Evolutionary conservation across 2,888 invertebrate genomes (phyloP).

Genomic region (Bembecia ichneumoniformis): DNA sequence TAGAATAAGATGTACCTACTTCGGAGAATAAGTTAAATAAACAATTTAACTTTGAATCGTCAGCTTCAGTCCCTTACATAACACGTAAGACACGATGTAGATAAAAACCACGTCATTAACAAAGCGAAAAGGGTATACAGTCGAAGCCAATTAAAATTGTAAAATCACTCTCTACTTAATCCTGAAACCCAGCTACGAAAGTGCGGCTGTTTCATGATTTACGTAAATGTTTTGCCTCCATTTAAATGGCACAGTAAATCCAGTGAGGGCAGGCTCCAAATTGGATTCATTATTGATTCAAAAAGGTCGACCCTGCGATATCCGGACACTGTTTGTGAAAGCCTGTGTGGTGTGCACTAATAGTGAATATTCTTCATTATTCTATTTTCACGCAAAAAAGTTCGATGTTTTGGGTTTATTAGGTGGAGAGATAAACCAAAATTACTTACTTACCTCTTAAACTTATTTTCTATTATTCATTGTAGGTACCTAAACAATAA

Average conservation of each 20-base stretch:
- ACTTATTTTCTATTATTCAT: no score
- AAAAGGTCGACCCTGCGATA: constrained; percentile 34
- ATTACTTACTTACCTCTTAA: no score
- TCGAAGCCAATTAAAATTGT: neutral
- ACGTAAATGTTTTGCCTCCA: constrained; percentile 37
- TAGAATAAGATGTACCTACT: no score
- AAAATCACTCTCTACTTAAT: neutral
- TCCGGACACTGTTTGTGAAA: neutral
- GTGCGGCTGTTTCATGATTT: constrained; percentile 26
- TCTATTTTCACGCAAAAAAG: neutral
- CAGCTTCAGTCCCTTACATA: no score
- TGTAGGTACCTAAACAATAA: no score
- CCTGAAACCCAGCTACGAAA: neutral
- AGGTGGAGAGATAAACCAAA: no score
- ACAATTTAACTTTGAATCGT: no score
- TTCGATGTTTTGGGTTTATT: no score
- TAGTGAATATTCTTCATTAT: no score
- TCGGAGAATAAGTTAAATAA: no score
- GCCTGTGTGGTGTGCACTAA: neutral
- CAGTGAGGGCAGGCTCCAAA: constrained; percentile 31
- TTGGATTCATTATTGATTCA: constrained; percentile 61
- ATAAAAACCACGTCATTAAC: no score
- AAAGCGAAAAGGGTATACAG: neutral
- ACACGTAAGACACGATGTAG: no score
- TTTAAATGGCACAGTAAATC: constrained; percentile 21